phyloP scores from a whole-genome alignment of 2,888 invertebrate species.

The Pantelozetes paolii region DNA sequence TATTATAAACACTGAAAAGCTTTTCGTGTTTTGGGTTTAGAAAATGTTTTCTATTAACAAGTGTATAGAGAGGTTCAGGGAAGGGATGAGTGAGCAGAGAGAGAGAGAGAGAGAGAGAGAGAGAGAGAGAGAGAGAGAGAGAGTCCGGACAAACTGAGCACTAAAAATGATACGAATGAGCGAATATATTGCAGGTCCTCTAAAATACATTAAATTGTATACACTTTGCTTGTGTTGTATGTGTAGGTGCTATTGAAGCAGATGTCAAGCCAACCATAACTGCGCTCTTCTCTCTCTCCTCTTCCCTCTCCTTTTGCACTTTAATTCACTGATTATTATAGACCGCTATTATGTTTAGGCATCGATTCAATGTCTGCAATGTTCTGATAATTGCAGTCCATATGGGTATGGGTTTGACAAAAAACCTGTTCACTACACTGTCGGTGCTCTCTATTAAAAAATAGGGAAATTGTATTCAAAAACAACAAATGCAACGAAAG shows the following conservation, averaged over 20 bases:
- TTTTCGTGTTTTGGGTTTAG: slow-evolving; percentile 27
- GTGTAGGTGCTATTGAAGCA: slow-evolving; percentile 14
- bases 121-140: background rate
- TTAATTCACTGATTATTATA: slow-evolving; percentile 27
- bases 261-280: slow-evolving; percentile 27
- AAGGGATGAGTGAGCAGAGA: background rate
- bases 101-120: background rate
- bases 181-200: background rate
- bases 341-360: background rate
- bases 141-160: background rate
- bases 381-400: slow-evolving; percentile 31
- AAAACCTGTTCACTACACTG: slow-evolving; percentile 33
- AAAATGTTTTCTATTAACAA: slow-evolving; percentile 37
- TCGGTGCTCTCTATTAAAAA: background rate
- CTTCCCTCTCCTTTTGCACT: background rate
- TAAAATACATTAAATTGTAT: slow-evolving; percentile 24
- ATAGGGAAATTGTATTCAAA: slow-evolving; percentile 11
- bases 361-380: slow-evolving; percentile 22
- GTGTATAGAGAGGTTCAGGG: background rate
- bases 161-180: slow-evolving; percentile 24
- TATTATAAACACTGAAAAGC: slow-evolving; percentile 31
- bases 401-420: slow-evolving; percentile 35
- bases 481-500: slow-evolving; percentile 9
- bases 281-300: slow-evolving; percentile 2
- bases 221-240: slow-evolving; percentile 25